Evolutionary conservation across 2,797 vertebrate genomes (phyloP).

Genomic region (Tympanoctomys barrerae): DNA sequence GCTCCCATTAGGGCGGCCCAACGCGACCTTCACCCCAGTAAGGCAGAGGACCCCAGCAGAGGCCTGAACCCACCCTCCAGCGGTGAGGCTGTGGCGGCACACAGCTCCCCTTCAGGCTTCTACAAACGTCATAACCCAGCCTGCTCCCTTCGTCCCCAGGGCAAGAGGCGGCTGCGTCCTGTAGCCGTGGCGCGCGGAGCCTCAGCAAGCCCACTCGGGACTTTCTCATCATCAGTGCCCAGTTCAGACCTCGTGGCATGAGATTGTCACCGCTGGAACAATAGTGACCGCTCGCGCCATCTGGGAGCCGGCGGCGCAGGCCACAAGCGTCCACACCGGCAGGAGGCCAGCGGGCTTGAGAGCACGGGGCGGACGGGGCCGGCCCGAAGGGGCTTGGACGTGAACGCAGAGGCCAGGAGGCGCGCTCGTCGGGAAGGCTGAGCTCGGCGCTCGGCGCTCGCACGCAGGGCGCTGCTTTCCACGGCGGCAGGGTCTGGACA

Average conservation of each 20-base stretch:
- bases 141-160: background rate
- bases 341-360: background rate
- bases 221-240: background rate
- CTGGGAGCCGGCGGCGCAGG: background rate
- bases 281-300: background rate
- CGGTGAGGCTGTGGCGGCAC: background rate
- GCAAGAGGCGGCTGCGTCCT: background rate
- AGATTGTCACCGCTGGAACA: background rate
- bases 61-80: background rate
- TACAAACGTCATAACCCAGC: background rate
- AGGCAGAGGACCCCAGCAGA: background rate
- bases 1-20: background rate
- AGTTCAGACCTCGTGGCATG: slow-evolving; percentile 16
- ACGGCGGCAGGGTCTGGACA: background rate
- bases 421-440: background rate
- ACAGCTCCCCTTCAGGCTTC: background rate
- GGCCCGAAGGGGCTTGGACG: background rate
- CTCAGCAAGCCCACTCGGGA: background rate
- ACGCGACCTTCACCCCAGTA: background rate
- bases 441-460: background rate
- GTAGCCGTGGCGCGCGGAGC: background rate
- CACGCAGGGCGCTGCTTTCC: background rate
- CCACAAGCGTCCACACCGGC: background rate
- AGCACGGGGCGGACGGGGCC: too few relatives aligned
- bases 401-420: slow-evolving; percentile 22